Conservation (phyloP, 2,888 invertebrate genomes). For the Mythimna impura region DNA sequence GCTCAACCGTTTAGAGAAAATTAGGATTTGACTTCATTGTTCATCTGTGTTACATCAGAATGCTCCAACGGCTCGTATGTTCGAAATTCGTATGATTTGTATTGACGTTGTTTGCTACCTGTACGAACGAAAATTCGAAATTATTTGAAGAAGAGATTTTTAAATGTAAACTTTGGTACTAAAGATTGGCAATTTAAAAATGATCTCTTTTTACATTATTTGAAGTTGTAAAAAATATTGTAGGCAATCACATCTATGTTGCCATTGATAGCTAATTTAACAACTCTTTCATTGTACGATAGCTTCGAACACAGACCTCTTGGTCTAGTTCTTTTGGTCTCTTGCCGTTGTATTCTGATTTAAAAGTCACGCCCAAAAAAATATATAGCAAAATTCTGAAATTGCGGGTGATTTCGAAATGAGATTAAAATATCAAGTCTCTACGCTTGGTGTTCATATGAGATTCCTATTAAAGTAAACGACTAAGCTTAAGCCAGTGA, state of each 20-base stretch:
- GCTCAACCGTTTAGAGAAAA: constrained; percentile 88
- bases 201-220: constrained; percentile 9
- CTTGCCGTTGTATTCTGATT: constrained; percentile 34
- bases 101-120: constrained; percentile 52
- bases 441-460: constrained; percentile 59
- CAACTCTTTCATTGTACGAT: constrained; percentile 44
- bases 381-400: constrained; percentile 44
- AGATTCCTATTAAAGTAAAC: constrained; percentile 68
- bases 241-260: neutral
- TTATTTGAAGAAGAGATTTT: constrained; percentile 34
- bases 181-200: constrained; percentile 56
- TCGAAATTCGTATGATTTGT: constrained; percentile 51
- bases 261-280: constrained; percentile 24
- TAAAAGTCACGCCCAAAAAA: constrained; percentile 26
- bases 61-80: constrained; percentile 35
- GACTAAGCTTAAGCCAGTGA: constrained; percentile 70
- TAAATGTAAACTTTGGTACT: constrained; percentile 50
- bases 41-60: constrained; percentile 44
- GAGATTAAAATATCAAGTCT: constrained; percentile 61
- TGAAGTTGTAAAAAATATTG: neutral
- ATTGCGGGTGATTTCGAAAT: constrained; percentile 41
- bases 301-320: constrained; percentile 25
- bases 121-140: neutral
- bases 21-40: constrained; percentile 64
- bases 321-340: neutral